Evolutionary conservation across 2,113 vertebrate species (phyloP).

Genomic region (Rallus limicola): DNA sequence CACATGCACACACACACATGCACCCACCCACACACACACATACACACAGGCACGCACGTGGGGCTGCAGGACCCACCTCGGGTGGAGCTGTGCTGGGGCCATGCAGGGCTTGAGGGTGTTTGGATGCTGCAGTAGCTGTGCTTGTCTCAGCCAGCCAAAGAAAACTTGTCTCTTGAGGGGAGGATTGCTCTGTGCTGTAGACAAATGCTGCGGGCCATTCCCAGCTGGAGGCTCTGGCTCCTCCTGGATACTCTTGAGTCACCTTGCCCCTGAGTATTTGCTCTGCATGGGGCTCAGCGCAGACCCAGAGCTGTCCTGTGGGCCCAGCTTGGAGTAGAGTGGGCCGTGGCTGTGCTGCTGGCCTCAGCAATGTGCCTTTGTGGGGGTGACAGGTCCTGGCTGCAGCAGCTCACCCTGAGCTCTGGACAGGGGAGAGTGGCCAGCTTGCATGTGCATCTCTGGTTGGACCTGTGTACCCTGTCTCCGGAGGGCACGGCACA

Average conservation of each 20-base stretch:
- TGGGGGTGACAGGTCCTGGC: slow-evolving; percentile 31
- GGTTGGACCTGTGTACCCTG: background rate
- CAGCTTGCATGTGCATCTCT: background rate
- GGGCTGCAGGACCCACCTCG: slow-evolving; percentile 45
- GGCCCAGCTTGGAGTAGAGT: background rate
- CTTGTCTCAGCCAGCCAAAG: slow-evolving; percentile 83
- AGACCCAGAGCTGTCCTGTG: background rate
- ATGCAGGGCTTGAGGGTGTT: slow-evolving; percentile 46
- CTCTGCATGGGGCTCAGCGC: background rate
- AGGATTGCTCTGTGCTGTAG: slow-evolving; percentile 42
- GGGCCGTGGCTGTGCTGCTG: slow-evolving; percentile 22
- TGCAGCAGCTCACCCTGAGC: background rate
- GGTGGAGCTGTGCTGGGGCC: slow-evolving; percentile 62
- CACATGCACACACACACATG: slow-evolving; percentile 35
- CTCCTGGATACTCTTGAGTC: slow-evolving; percentile 37
- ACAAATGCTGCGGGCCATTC: slow-evolving; percentile 28
- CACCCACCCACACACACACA: background rate
- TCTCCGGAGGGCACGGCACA: background rate
- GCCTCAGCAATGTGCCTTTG: slow-evolving; percentile 72
- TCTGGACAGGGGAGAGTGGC: background rate
- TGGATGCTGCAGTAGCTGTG: slow-evolving; percentile 61
- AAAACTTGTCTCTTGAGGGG: slow-evolving; percentile 62
- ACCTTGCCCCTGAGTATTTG: slow-evolving; percentile 59
- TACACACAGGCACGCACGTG: background rate
- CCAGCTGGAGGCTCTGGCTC: slow-evolving; percentile 40